Evolutionary conservation across 2,888 invertebrate genomes (phyloP).

Genomic region (Formica aserva): DNA sequence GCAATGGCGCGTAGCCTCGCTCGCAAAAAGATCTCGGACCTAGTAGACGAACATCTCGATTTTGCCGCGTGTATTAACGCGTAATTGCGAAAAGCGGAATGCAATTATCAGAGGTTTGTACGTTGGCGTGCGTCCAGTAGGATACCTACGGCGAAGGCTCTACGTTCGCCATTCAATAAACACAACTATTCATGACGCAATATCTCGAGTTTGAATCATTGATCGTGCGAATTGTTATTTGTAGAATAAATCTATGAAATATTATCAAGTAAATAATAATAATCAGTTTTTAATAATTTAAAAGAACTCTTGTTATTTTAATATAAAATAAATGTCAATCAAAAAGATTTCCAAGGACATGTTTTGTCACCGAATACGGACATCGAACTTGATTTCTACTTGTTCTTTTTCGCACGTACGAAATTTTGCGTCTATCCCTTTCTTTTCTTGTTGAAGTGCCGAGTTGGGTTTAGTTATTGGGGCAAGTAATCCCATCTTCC

Average conservation of each 20-base stretch:
- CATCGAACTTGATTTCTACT: neutral
- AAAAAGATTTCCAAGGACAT: neutral
- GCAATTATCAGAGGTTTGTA: neutral
- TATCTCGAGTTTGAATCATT: neutral
- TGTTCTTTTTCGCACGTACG: constrained; percentile 22
- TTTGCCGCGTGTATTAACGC: constrained; percentile 11
- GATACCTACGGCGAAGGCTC: neutral
- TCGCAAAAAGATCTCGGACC: constrained; percentile 13
- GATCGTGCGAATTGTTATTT: neutral
- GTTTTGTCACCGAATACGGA: neutral
- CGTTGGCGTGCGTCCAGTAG: constrained; percentile 1
- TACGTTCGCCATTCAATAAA: neutral
- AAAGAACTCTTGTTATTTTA: neutral
- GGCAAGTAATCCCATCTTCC: constrained; percentile 16
- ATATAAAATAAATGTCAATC: neutral
- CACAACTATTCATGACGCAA: neutral
- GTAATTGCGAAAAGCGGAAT: constrained; percentile 25
- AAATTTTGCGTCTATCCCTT: constrained; percentile 34
- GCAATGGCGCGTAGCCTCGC: constrained; percentile 9
- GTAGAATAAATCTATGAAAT: neutral
- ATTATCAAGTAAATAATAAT: neutral
- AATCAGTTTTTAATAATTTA: neutral
- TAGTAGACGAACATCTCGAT: constrained; percentile 34
- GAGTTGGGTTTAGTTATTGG: constrained; percentile 45
- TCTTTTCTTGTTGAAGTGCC: constrained; percentile 32